A percentile compares a stretch with the other conserved stretches of the same genome.
These are phyloP conservation scores for Tridacna crocea DNA, from an alignment of 2,888 invertebrate species.

Conservation along the genomic window DNA sequence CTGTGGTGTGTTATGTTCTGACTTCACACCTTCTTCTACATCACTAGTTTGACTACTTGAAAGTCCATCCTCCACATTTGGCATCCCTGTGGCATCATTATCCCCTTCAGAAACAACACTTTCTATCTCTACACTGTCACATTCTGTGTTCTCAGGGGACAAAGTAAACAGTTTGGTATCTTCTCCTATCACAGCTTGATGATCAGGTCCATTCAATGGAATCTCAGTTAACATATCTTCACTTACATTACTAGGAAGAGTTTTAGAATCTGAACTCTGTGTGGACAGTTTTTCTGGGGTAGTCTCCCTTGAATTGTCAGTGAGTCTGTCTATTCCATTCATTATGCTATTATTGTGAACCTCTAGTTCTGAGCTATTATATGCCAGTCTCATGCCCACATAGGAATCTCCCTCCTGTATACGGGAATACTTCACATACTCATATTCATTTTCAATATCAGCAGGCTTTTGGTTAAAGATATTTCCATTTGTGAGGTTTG, in stretches of 20 bases:
- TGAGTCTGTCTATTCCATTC: conserved; percentile 61
- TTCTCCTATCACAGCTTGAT: conserved; percentile 83
- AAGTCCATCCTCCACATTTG: conserved; percentile 96
- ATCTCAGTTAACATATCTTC: conserved; percentile 83
- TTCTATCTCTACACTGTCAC: conserved; percentile 94
- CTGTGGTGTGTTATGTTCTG: conserved; percentile 89
- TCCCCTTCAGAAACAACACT: conserved; percentile 85
- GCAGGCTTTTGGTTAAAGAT: conserved; percentile 46
- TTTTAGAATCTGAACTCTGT: conserved; percentile 62
- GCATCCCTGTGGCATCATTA: conserved; percentile 87
- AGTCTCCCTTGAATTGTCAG: conserved; percentile 74
- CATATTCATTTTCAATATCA: conserved; percentile 83
- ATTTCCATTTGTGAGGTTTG: conserved; percentile 30
- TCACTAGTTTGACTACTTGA: conserved; percentile 97
- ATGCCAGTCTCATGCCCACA: conserved; percentile 90
- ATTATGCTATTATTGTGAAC: conserved; percentile 67
- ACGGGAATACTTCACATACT: conserved; percentile 83
- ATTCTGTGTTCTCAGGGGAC: conserved; percentile 96
- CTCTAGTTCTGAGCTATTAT: conserved; percentile 80
- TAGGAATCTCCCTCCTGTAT: conserved; percentile 89
- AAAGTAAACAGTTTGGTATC: conserved; percentile 93
- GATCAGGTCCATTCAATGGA: conserved; percentile 84
- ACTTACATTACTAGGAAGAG: conserved; percentile 72
- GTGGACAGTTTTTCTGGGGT: conserved; percentile 74
- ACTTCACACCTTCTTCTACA: conserved; percentile 87